Conservation (phyloP, 1,140 invertebrate genomes). For the Cherax destructor region DNA sequence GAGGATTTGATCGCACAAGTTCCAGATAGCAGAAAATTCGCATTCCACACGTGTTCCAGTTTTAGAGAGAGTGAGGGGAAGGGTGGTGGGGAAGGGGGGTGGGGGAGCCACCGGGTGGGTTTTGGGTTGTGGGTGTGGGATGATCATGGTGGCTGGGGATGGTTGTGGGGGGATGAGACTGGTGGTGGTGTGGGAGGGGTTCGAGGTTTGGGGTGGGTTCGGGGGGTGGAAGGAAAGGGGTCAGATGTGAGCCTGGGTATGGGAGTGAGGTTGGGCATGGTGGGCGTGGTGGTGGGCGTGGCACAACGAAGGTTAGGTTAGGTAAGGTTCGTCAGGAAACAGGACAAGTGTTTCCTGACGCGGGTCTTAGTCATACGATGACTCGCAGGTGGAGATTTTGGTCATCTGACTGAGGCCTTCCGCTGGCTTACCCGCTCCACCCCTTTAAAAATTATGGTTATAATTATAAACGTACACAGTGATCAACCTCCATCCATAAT, state of each 20-base stretch:
- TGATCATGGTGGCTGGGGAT: not conserved
- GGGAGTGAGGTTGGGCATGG: not conserved
- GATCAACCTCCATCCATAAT: no score
- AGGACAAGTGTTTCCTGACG: no score
- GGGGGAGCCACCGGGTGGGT: not conserved
- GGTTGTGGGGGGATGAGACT: not conserved
- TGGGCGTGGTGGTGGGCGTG: no score
- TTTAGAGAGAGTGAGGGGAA: conserved; percentile 13
- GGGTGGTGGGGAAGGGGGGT: not conserved
- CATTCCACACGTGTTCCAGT: conserved; percentile 51
- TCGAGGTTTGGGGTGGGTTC: not conserved
- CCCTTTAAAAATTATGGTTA: no score
- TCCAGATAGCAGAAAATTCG: conserved; percentile 55
- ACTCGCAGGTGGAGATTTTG: no score
- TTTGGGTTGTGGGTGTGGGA: not conserved
- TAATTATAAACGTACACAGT: no score
- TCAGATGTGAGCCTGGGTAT: not conserved
- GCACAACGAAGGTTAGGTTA: no score
- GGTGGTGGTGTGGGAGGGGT: not conserved
- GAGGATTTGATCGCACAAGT: conserved; percentile 67
- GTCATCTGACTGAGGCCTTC: no score
- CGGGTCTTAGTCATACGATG: no score
- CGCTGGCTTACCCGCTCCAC: no score
- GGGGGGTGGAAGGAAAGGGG: not conserved
- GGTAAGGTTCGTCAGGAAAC: no score